Evolutionary conservation across 2,113 vertebrate species (phyloP), one percentile per base, ranked within the genome.

Genomic region (Ceyx cyanopectus): DNA sequence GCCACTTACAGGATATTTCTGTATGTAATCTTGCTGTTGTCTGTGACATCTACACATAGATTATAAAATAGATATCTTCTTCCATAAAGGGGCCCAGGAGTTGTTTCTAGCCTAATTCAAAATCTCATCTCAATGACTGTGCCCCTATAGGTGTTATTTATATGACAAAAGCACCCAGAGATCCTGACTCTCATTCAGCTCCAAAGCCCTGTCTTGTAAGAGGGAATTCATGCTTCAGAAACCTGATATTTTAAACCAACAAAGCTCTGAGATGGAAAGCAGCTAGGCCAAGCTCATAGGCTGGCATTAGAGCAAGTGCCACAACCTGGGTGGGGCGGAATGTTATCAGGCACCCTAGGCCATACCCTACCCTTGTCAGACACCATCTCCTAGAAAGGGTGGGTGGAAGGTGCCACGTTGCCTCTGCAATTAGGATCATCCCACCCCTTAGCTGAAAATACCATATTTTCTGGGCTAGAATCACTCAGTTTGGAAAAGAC

Each of bases 401-500:
- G 4, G 6, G 9, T 7, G 7, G 23, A 40, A 79, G 54, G 4
- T 8, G 0, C 1, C 14, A 12, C 1, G 0, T 30, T 34, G 8
- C 22, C 27, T 41, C 37, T 75, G 34, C 15, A 12, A 0, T 2
- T 34, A 50, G 54, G 16, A 41, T 13, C 66, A 32, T 5, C 37
- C 58, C 53, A 45, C 12, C 27, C 16, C 23, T 51, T 40, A 16
- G 7, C 6, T 13, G 12, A 40, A 61, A 58, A 34, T 10, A 10
- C 5, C 37, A 37, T 10, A 37, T 37, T 37, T 37, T 37, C 37
- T 37, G 37, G 37, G 37, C 37, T 37, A 37, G 37, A 37, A 37
- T 37, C 37, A 37, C 37, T 37, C 37, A 37, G 37, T 9, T 37
- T 37, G 37, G 37, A 10, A 37, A 37, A 37, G 37, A 37, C 37